Evolutionary conservation across 2,113 vertebrate genomes (phyloP).

Genomic region (rabbit (Oryctolagus cuniculus)): mOryCun1.1 NC_091445.1:23492501-23493000

Average conservation of each 20-base stretch:
- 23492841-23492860: constrained; percentile 5
- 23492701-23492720: too few species aligned
- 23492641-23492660: too few species aligned
- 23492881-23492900: neutral
- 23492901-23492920: neutral
- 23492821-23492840: neutral
- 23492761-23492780: constrained; percentile 79
- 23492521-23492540: too few species aligned
- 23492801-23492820: too few species aligned
- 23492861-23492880: neutral
- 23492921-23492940: neutral
- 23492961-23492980: neutral
- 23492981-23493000: neutral
- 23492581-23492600: constrained; percentile 88
- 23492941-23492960: neutral
- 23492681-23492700: too few species aligned
- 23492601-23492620: constrained; percentile 90
- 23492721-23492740: too few species aligned
- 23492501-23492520: too few species aligned
- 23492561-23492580: too few species aligned
- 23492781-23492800: too few species aligned
- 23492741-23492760: constrained; percentile 86
- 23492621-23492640: constrained; percentile 87
- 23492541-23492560: too few species aligned
- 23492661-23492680: too few species aligned